These are phyloP conservation scores for Sphenodon punctatus DNA, from an alignment of 2,797 vertebrate genomes.

Conservation along the genomic window DNA sequence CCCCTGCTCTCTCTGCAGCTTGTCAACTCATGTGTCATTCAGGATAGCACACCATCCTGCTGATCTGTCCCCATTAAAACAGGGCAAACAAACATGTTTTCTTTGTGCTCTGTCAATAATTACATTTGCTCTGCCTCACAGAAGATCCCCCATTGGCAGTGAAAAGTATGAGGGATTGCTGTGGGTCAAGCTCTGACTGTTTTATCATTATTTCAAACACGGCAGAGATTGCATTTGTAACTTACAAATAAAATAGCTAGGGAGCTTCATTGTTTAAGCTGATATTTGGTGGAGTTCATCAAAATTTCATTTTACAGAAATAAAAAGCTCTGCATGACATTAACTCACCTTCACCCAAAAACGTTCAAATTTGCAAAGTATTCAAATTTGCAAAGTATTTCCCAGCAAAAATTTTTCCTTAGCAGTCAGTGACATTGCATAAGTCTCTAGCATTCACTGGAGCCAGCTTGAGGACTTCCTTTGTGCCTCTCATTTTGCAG, in stretches of 20 bases:
- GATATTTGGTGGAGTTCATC: background rate
- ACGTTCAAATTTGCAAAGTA: slow-evolving; percentile 4
- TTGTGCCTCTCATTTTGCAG: background rate
- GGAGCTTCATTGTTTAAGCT: background rate
- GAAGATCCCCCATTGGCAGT: too few species aligned
- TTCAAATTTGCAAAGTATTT: background rate
- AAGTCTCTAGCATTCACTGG: background rate
- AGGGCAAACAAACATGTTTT: slow-evolving; percentile 37
- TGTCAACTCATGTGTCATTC: background rate
- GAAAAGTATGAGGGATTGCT: too few species aligned
- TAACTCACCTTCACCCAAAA: slow-evolving; percentile 4
- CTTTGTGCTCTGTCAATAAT: slow-evolving; percentile 29
- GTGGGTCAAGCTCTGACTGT: slow-evolving; percentile 38
- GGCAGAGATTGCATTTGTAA: slow-evolving; percentile 8
- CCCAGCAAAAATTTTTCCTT: background rate
- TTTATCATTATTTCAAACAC: slow-evolving; percentile 46
- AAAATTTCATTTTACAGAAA: slow-evolving; percentile 29
- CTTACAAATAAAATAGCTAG: slow-evolving; percentile 38
- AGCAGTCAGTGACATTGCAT: background rate
- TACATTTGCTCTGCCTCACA: slow-evolving; percentile 37
- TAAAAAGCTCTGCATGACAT: slow-evolving; percentile 16
- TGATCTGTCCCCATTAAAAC: slow-evolving; percentile 49
- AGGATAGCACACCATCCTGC: slow-evolving; percentile 35
- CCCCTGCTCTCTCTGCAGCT: slow-evolving; percentile 15
- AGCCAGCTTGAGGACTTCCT: background rate